Percentiles rank a stretch among this genome's conserved stretches.
These are phyloP conservation scores for Phoeniculus purpureus DNA, from an alignment of 2,797 vertebrate genomes.

Conservation along the genomic window DNA sequence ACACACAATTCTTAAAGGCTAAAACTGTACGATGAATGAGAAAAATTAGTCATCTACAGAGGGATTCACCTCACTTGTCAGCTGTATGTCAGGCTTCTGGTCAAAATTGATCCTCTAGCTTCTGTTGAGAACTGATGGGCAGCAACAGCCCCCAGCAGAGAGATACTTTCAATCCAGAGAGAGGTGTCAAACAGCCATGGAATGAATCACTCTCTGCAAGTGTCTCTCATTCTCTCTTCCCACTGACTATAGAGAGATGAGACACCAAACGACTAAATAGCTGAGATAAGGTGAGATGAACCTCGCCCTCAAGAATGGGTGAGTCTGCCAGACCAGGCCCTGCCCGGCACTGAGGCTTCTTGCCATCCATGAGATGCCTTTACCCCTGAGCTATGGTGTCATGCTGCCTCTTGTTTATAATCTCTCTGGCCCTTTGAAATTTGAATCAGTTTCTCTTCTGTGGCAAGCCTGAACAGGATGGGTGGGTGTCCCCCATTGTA, in stretches of 20 bases:
- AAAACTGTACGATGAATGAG: neutral
- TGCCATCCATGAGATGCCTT: slow-evolving; percentile 46
- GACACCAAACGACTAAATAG: slow-evolving; percentile 20
- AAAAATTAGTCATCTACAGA: slow-evolving; percentile 5
- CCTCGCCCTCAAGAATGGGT: neutral
- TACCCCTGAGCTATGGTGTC: slow-evolving; percentile 16
- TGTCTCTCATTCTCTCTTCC: slow-evolving; percentile 39
- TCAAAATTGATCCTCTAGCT: neutral
- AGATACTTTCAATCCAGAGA: neutral
- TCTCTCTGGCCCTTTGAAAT: slow-evolving; percentile 50
- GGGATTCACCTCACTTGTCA: slow-evolving; percentile 25
- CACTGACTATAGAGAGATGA: neutral
- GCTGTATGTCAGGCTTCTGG: neutral
- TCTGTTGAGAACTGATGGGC: neutral
- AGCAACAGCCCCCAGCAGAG: neutral
- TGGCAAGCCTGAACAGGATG: slow-evolving; percentile 47
- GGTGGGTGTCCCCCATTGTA: slow-evolving; percentile 54
- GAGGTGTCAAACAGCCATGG: slow-evolving; percentile 10
- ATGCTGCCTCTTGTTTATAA: slow-evolving; percentile 51
- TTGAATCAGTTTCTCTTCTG: slow-evolving; percentile 49
- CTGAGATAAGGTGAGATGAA: slow-evolving; percentile 52
- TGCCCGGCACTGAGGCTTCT: neutral
- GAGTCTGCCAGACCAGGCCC: slow-evolving; percentile 14
- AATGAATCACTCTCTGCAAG: slow-evolving; percentile 59
- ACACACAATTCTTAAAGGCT: neutral